Percentiles rank a stretch among this genome's conserved stretches.
Conservation (phyloP, 2,797 vertebrate species). For the Poecilia wingei region DNA sequence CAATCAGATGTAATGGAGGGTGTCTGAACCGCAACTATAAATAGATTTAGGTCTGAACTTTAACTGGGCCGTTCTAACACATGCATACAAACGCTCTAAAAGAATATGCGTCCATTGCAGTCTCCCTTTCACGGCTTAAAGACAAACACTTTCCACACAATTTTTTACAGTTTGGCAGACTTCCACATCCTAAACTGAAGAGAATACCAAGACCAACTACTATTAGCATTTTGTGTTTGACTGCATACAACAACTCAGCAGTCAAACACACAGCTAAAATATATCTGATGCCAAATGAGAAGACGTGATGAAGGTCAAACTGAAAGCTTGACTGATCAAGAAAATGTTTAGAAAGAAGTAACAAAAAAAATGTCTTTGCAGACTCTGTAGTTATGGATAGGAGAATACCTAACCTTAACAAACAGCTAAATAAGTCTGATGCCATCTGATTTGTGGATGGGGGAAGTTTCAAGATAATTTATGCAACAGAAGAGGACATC, state of each 20-base stretch:
- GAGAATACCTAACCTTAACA: neutral
- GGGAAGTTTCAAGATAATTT: neutral
- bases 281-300: neutral
- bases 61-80: neutral
- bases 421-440: neutral
- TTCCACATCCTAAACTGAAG: neutral
- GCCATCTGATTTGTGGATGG: neutral
- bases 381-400: neutral
- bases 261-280: neutral
- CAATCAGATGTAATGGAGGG: neutral
- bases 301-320: neutral
- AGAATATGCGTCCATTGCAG: neutral
- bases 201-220: neutral
- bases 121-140: neutral
- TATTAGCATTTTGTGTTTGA: neutral
- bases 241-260: too few relatives aligned
- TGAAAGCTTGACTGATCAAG: neutral
- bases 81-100: neutral
- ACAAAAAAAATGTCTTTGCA: neutral
- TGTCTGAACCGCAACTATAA: neutral
- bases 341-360: neutral
- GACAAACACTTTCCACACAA: neutral
- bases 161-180: neutral
- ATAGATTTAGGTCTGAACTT: conserved; percentile 1
- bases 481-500: neutral